These are phyloP conservation scores for Cyprinodon variegatus DNA, from an alignment of 2,113 vertebrate genomes.

Conservation along the genomic window DNA sequence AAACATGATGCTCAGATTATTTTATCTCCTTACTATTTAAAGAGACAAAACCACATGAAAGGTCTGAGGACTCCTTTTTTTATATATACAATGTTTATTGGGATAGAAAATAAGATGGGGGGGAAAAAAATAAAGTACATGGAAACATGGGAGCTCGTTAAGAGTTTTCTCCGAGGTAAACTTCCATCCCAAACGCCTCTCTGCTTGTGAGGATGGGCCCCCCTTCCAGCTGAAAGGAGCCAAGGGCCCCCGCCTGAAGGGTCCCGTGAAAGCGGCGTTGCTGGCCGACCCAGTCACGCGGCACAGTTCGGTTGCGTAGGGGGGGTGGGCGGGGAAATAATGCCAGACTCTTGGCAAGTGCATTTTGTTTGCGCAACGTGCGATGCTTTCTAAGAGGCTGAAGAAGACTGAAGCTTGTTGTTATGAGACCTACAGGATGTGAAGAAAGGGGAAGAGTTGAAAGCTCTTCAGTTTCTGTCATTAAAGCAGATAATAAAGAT, in stretches of 20 bases:
- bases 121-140: slow-evolving; percentile 71
- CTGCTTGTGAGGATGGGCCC: no score
- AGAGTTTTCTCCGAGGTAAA: slow-evolving; percentile 76
- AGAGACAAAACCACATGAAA: slow-evolving; percentile 70
- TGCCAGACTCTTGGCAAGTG: slow-evolving; percentile 86
- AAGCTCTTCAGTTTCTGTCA: slow-evolving; percentile 72
- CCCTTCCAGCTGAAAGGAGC: neutral
- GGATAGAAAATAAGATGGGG: slow-evolving; percentile 42
- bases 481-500: slow-evolving; percentile 33
- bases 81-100: slow-evolving; percentile 2
- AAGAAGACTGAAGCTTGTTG: slow-evolving; percentile 97
- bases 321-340: slow-evolving; percentile 48
- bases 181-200: slow-evolving; percentile 38
- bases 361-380: slow-evolving; percentile 77
- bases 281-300: slow-evolving; percentile 27
- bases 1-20: slow-evolving; percentile 44
- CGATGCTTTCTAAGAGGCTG: slow-evolving; percentile 91
- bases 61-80: slow-evolving; percentile 41
- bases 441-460: slow-evolving; percentile 89
- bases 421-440: slow-evolving; percentile 97
- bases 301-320: slow-evolving; percentile 68
- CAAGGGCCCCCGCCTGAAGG: slow-evolving; percentile 31
- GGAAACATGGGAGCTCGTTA: slow-evolving; percentile 76
- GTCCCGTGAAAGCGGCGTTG: slow-evolving; percentile 50
- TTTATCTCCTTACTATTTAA: slow-evolving; percentile 32